phyloP scores from a whole-genome alignment of 2,888 invertebrate species.

The Cephus nigrinus region DNA sequence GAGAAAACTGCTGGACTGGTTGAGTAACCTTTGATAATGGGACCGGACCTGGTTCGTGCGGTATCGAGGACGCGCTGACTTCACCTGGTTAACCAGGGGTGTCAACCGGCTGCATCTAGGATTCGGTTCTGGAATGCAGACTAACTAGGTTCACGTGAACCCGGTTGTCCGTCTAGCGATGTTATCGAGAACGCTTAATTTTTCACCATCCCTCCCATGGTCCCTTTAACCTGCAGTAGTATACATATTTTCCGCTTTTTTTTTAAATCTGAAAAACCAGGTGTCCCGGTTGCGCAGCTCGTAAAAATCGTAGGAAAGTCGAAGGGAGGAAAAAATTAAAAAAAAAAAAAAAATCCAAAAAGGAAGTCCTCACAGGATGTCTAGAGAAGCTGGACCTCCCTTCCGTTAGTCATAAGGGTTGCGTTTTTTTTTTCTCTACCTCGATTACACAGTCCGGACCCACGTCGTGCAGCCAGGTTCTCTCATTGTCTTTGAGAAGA shows the following conservation, averaged over 20 bases:
- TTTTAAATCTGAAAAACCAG: background rate
- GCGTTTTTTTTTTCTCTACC: background rate
- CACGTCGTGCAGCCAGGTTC: background rate
- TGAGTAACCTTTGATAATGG: slow-evolving; percentile 15
- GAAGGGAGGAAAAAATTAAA: background rate
- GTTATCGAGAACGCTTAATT: background rate
- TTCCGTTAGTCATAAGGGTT: background rate
- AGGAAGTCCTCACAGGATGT: background rate
- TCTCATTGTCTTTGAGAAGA: background rate
- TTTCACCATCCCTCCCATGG: background rate
- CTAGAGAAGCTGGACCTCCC: background rate
- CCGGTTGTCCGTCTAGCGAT: background rate
- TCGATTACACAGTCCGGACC: background rate
- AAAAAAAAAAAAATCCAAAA: background rate
- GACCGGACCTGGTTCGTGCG: slow-evolving; percentile 13
- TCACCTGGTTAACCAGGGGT: background rate
- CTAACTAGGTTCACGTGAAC: slow-evolving; percentile 7
- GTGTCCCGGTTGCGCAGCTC: background rate
- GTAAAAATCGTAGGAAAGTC: background rate
- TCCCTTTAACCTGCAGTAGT: background rate
- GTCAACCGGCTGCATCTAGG: slow-evolving; percentile 13
- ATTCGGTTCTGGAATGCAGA: slow-evolving; percentile 20
- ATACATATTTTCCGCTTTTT: background rate
- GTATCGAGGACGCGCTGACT: slow-evolving; percentile 10
- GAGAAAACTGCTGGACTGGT: background rate